phyloP scores from a whole-genome alignment of 2,797 vertebrate genomes.

The Pangasius larnaudii region DNA sequence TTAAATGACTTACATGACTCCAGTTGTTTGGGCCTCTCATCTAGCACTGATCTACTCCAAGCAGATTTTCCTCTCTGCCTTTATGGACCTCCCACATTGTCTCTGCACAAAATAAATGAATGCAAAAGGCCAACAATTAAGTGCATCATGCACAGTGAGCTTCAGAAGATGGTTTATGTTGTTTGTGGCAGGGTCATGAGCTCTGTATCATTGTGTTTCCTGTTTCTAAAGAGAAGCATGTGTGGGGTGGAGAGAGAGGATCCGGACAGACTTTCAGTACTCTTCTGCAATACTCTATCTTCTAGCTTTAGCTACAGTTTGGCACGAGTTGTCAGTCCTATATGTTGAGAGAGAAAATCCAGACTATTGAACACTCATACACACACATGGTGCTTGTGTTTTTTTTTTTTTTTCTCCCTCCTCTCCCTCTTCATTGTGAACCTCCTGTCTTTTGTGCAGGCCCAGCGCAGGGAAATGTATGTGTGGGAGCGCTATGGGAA shows the following conservation, averaged over 20 bases:
- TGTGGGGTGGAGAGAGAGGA: not conserved
- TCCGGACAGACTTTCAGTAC: not conserved
- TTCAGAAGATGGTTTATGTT: conserved; percentile 55
- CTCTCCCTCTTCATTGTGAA: not conserved
- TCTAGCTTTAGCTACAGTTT: not conserved
- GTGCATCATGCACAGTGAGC: conserved; percentile 21
- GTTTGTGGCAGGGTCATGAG: conserved; percentile 44
- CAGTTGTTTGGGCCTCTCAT: conserved; percentile 36
- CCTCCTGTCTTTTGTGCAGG: conserved; percentile 70
- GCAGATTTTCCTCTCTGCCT: conserved; percentile 28
- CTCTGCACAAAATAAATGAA: conserved; percentile 42
- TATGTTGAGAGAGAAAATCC: not conserved
- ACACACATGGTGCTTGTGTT: not conserved
- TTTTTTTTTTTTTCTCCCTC: not conserved
- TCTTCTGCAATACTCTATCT: not conserved
- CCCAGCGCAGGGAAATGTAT: conserved; percentile 88
- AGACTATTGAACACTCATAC: not conserved
- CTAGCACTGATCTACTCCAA: conserved; percentile 12
- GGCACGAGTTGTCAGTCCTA: not conserved
- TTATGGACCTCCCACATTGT: conserved; percentile 34
- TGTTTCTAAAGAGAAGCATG: conserved; percentile 53
- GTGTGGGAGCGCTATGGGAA: conserved; percentile 92
- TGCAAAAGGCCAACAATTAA: conserved; percentile 5
- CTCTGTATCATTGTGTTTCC: conserved; percentile 55
- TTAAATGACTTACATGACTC: conserved; percentile 27